Evolutionary conservation across 2,113 vertebrate species (phyloP).

Genomic region (Rhea americana): DNA sequence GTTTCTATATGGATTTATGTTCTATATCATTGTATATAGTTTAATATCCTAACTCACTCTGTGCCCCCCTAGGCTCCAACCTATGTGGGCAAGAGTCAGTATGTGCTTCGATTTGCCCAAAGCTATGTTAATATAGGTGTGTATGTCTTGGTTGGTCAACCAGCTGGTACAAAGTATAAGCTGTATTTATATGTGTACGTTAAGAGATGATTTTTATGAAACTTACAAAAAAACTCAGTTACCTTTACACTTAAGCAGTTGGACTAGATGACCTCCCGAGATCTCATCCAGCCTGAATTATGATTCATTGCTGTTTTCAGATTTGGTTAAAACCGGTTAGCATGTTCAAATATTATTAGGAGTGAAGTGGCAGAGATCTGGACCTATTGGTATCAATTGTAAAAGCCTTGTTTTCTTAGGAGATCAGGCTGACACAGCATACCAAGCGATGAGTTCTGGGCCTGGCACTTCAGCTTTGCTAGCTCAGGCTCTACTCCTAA

Average conservation of each 20-base stretch:
- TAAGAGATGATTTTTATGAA: neutral
- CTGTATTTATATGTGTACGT: neutral
- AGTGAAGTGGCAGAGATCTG: neutral
- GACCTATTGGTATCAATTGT: neutral
- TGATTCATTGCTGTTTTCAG: neutral
- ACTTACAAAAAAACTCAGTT: neutral
- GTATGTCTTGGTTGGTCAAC: neutral
- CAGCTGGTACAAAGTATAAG: conserved; percentile 5
- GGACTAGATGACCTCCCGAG: neutral
- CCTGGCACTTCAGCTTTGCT: neutral
- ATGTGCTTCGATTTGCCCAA: conserved; percentile 5
- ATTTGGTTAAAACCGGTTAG: neutral
- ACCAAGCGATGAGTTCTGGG: neutral
- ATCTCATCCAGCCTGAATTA: neutral
- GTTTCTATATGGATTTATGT: neutral
- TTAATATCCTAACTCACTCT: neutral
- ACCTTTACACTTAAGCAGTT: neutral
- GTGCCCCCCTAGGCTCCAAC: neutral
- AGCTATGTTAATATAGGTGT: neutral
- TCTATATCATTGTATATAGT: neutral
- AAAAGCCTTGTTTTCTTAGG: conserved; percentile 1
- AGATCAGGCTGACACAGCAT: neutral
- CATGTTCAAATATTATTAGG: neutral
- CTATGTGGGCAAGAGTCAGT: neutral
- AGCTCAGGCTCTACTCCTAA: neutral